Base-by-base conservation (phyloP, 2,888 invertebrate genomes). In the Oligia fasciuncula region DNA sequence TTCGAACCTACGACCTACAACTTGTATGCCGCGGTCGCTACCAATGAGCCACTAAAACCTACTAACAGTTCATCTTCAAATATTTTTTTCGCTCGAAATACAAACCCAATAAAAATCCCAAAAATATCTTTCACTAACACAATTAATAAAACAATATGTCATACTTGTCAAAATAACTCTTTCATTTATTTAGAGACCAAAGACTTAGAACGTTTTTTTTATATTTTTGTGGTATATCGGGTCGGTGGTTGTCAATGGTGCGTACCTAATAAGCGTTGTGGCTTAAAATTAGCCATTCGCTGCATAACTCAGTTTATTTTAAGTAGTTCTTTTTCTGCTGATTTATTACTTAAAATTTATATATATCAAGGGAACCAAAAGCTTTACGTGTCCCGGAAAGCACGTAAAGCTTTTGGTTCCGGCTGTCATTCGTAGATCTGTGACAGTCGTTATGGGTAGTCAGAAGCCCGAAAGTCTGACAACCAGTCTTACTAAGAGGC, bases 241-340 rank as follows among this genome's bases (percentile, higher is more conserved):
- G 68, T 83, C 87, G 80, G 81, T 85, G 76, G 83, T 79, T 23
- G 72, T 88, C 77, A 88, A 88, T 85, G 85, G 72, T 4, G 54
- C 87, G 77, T 57, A 49, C 51, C 87, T 88, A 88, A 88, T 88
- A 88, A 88, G 87, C 81, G 13, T 40, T 65, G 65, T 69, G 63
- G n/a, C 35, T 81, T 72, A 75, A 81, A 85, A 85, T 85, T 77
- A 85, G 85, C 85, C 40, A 23, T 80, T 54, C 19, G 23, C 68
- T 54, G 23, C 40, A 49, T 63, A 57, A 54, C n/a, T 69, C 23
- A 65, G 4, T 8, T 66, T 85, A 49, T 81, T 81, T 84, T 57
- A 29, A 29, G 29, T 29, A 23, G 68, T 63, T 51, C 11, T 49
- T 81, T 76, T 74, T 17, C 17, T 63, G 19, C 14, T 84, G 63